phyloP scores from a whole-genome alignment of 2,113 vertebrate species.

The Actenoides hombroni region DNA sequence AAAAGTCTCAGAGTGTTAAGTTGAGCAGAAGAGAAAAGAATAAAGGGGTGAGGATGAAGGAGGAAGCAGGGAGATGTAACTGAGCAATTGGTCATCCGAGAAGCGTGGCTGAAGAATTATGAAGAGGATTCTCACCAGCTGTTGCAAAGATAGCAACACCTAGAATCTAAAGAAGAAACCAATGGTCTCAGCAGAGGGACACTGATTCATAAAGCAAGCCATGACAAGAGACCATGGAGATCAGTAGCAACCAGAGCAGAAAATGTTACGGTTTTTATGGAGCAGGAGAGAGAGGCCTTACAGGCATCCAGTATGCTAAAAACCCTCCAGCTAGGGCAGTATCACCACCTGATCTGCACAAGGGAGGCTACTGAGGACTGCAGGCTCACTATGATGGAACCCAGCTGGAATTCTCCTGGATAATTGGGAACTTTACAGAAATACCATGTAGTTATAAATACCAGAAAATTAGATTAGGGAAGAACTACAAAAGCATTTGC shows the following conservation, averaged over 20 bases:
- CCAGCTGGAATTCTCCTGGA: not conserved
- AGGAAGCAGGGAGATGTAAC: not conserved
- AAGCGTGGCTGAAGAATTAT: not conserved
- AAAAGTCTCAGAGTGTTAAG: not conserved
- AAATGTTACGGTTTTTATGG: not conserved
- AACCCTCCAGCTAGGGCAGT: not conserved
- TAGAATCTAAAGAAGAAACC: not conserved
- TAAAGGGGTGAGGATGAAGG: not conserved
- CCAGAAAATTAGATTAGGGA: not conserved
- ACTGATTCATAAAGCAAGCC: not conserved
- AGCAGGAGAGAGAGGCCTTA: not conserved
- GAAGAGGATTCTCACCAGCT: not conserved
- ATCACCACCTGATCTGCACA: not conserved
- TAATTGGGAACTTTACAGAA: not conserved
- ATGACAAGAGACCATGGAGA: not conserved
- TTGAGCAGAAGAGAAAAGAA: not conserved
- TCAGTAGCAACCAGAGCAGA: not conserved
- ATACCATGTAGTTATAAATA: not conserved
- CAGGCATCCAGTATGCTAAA: not conserved
- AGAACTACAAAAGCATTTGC: not conserved
- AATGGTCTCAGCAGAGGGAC: not conserved
- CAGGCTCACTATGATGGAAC: not conserved
- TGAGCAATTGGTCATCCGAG: not conserved
- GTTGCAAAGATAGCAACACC: not conserved
- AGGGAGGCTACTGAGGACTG: not conserved